These are phyloP conservation scores for Acanthornis magna DNA, from an alignment of 2,797 vertebrate species.

Conservation along the genomic window DNA sequence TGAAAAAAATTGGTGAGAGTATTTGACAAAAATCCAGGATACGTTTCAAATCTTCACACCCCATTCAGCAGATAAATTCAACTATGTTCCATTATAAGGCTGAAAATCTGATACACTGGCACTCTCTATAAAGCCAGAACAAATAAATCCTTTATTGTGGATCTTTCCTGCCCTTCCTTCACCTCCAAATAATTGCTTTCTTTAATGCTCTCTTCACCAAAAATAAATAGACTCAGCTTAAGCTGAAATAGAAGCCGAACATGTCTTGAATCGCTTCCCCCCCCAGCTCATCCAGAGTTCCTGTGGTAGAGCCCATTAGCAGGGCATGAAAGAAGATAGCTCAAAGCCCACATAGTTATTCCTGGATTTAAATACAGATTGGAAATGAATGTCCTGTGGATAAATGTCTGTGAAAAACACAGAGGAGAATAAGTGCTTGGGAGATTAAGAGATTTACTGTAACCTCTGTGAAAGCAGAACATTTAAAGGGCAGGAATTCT, in stretches of 20 bases:
- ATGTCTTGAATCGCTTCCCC: not conserved
- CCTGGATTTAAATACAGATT: slow-evolving; percentile 61
- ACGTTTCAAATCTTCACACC: not conserved
- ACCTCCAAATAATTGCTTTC: slow-evolving; percentile 1
- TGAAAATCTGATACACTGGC: not conserved
- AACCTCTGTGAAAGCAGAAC: slow-evolving; percentile 41
- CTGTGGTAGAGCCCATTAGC: not conserved
- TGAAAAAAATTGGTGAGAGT: not conserved
- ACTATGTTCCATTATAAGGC: not conserved
- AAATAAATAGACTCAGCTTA: slow-evolving; percentile 6
- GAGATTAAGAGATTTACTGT: slow-evolving; percentile 66
- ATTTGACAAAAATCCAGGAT: not conserved
- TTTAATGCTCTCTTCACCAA: slow-evolving; percentile 6
- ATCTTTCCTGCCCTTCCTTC: not conserved
- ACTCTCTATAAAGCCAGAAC: not conserved
- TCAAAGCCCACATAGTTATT: slow-evolving; percentile 27
- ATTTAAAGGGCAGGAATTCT: slow-evolving; percentile 44
- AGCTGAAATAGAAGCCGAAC: slow-evolving; percentile 28
- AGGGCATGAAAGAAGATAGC: slow-evolving; percentile 31
- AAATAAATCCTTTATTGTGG: slow-evolving; percentile 3
- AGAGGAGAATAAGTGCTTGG: slow-evolving; percentile 40
- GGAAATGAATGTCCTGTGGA: slow-evolving; percentile 23
- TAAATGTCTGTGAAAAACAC: slow-evolving; percentile 42
- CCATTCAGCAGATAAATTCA: not conserved
- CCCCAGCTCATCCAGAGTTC: not conserved